Percentiles rank a stretch among this genome's conserved stretches.
phyloP scores from a whole-genome alignment of 2,797 vertebrate species.

The Urophycis tenuis region DNA sequence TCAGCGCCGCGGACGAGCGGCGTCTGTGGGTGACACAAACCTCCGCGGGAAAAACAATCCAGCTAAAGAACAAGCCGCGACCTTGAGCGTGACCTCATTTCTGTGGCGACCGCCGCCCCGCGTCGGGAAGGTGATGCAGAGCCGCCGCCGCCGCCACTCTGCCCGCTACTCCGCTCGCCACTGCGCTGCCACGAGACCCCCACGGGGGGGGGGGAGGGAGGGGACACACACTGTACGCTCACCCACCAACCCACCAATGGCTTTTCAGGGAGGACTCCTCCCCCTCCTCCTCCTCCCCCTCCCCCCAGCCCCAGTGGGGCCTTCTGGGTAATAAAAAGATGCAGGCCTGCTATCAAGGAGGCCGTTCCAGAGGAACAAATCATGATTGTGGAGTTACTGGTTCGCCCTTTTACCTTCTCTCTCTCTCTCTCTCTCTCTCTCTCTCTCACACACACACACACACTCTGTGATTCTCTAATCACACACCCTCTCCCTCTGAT shows the following conservation, averaged over 20 bases:
- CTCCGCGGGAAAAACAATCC: too few species aligned
- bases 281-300: too few species aligned
- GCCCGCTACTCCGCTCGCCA: too few species aligned
- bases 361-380: slow-evolving; percentile 24
- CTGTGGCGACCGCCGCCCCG: neutral
- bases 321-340: slow-evolving; percentile 1
- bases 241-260: neutral
- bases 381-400: slow-evolving; percentile 31
- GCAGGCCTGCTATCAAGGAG: slow-evolving; percentile 5
- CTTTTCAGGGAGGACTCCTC: neutral
- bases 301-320: neutral
- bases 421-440: neutral
- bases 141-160: too few species aligned
- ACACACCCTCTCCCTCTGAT: slow-evolving; percentile 18
- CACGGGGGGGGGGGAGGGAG: neutral
- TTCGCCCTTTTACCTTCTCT: neutral
- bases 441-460: slow-evolving; percentile 3
- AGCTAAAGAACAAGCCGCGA: too few species aligned
- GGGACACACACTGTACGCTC: neutral
- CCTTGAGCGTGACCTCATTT: neutral
- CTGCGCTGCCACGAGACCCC: too few species aligned
- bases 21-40: neutral
- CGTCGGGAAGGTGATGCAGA: neutral
- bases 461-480: neutral
- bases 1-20: too few species aligned